Evolutionary conservation across 2,113 vertebrate species (phyloP).

Genomic region (Tupaia tana): DNA sequence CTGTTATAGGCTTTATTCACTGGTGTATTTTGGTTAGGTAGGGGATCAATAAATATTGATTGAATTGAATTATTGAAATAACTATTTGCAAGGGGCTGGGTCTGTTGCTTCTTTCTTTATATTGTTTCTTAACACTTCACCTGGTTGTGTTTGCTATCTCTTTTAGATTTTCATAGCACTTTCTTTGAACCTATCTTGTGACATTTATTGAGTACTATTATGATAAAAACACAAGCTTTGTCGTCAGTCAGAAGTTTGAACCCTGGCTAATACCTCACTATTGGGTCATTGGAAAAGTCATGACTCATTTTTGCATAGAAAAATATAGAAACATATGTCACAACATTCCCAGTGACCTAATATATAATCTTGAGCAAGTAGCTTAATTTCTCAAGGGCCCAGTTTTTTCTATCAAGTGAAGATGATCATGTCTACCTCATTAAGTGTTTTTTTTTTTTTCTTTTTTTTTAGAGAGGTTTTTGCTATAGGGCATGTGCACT

Average conservation of each 20-base stretch:
- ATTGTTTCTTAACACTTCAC: neutral
- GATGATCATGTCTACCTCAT: neutral
- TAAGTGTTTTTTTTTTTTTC: neutral
- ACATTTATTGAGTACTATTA: neutral
- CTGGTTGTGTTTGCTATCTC: neutral
- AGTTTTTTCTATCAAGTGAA: neutral
- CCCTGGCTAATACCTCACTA: neutral
- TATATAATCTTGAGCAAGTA: neutral
- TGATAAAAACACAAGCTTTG: neutral
- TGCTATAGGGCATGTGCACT: too few relatives aligned
- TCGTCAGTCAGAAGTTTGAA: neutral
- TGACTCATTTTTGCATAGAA: too few relatives aligned
- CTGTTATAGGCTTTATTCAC: neutral
- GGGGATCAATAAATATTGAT: constrained; percentile 9
- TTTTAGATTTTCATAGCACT: neutral
- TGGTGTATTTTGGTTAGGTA: neutral
- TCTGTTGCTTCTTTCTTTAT: neutral
- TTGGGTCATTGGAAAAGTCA: too few relatives aligned
- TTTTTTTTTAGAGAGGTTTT: too few relatives aligned
- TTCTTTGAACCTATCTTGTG: neutral
- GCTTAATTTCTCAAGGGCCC: constrained; percentile 7
- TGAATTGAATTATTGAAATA: constrained; percentile 34
- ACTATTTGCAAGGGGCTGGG: neutral
- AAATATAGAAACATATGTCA: too few relatives aligned
- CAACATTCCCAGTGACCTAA: too few relatives aligned